Conservation (phyloP, 1,140 invertebrate genomes). For the Batillaria attramentaria region DNA sequence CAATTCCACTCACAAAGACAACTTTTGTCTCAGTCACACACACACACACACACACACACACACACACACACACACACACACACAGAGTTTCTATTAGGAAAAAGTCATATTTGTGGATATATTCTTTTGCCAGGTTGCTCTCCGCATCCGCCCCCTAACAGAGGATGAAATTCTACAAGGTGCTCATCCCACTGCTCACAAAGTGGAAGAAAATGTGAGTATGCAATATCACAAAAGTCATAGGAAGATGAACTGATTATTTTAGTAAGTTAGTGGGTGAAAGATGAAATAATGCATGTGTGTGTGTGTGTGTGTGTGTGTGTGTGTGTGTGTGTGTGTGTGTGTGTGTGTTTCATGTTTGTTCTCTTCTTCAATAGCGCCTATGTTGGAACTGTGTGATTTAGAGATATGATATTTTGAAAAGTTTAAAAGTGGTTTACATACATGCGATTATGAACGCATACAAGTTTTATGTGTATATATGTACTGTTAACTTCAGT, state of each 20-base stretch:
- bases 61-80: background rate
- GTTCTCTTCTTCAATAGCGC: no score
- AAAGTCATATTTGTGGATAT: constrained; percentile 22
- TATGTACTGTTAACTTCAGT: no score
- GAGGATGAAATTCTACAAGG: constrained; percentile 72
- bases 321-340: background rate
- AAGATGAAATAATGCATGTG: no score
- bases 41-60: background rate
- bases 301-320: background rate
- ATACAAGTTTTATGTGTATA: no score
- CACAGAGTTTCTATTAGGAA: background rate
- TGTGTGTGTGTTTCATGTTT: background rate
- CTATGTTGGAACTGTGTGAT: no score
- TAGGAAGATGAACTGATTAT: background rate
- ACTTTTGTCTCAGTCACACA: background rate
- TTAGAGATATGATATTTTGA: no score
- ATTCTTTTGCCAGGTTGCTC: constrained; percentile 72
- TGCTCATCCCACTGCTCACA: constrained; percentile 72
- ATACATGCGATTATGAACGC: no score
- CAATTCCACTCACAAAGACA: background rate
- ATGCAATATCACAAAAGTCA: background rate
- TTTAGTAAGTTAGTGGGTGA: background rate
- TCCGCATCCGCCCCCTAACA: constrained; percentile 74
- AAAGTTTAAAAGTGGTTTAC: no score
- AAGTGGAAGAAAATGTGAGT: constrained; percentile 74